These are phyloP conservation scores for Epirrhoe tristata DNA, from an alignment of 2,888 invertebrate genomes.

Conservation along the genomic window DNA sequence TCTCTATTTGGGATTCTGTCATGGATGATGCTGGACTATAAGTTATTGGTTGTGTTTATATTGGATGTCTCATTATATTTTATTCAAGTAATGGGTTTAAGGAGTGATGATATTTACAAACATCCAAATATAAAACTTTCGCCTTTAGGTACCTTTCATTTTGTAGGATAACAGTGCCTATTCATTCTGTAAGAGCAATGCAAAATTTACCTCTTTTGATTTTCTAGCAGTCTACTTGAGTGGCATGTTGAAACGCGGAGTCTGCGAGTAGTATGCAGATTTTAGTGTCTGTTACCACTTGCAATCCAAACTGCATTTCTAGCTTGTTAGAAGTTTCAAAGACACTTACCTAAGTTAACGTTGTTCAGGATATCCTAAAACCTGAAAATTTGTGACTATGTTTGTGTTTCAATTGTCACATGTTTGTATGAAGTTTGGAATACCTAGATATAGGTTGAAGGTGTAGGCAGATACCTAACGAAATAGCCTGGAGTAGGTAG, in stretches of 20 bases:
- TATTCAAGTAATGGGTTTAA: too few species aligned
- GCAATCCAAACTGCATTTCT: constrained; percentile 22
- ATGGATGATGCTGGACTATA: constrained; percentile 37
- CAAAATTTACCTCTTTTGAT: neutral
- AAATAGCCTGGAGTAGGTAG: too few species aligned
- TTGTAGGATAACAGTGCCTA: neutral
- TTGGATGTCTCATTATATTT: neutral
- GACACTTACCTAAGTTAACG: neutral
- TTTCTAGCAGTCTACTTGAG: neutral
- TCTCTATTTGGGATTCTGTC: constrained; percentile 50
- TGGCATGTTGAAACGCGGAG: constrained; percentile 2
- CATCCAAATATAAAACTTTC: neutral
- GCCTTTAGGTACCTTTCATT: neutral
- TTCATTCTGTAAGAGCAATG: neutral
- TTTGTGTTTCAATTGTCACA: too few species aligned
- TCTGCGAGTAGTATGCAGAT: constrained; percentile 1
- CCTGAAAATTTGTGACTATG: too few species aligned
- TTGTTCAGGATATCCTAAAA: neutral
- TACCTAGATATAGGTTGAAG: too few species aligned
- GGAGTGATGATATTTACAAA: neutral
- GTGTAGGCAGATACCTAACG: too few species aligned
- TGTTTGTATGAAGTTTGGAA: too few species aligned
- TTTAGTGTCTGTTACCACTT: constrained; percentile 1
- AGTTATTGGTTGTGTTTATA: constrained; percentile 31
- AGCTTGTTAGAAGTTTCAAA: constrained; percentile 32